These are phyloP conservation scores for Rhadinocentrus ornatus DNA, from an alignment of 2,797 vertebrate species.

Conservation along the genomic window DNA sequence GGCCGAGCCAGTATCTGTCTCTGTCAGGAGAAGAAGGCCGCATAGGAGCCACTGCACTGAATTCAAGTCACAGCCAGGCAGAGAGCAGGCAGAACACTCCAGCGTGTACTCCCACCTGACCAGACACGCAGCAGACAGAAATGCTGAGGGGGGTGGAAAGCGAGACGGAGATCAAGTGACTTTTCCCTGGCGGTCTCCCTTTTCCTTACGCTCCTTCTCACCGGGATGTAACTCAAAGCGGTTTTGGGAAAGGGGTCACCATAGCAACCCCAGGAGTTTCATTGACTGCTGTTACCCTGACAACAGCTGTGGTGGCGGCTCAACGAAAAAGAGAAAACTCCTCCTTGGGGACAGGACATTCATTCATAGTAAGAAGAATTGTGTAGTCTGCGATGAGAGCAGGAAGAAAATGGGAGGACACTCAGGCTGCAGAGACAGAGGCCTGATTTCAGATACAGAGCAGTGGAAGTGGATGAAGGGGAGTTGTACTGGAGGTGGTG, in stretches of 20 bases:
- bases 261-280: constrained; percentile 81
- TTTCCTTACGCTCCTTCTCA: constrained; percentile 66
- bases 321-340: constrained; percentile 76
- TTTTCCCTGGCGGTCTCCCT: constrained; percentile 73
- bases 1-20: constrained; percentile 70
- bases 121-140: constrained; percentile 59
- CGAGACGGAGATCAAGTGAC: constrained; percentile 33
- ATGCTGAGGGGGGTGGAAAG: constrained; percentile 40
- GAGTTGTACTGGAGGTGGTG: constrained; percentile 24
- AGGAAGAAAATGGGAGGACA: constrained; percentile 39
- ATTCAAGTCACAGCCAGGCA: constrained; percentile 58
- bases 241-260: constrained; percentile 80
- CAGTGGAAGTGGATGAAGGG: constrained; percentile 71
- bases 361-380: constrained; percentile 81
- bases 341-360: constrained; percentile 77
- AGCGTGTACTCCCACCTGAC: constrained; percentile 47
- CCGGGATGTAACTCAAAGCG: constrained; percentile 69
- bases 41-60: constrained; percentile 60
- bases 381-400: constrained; percentile 58
- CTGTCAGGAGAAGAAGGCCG: constrained; percentile 71
- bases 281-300: constrained; percentile 81
- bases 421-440: constrained; percentile 58
- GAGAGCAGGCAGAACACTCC: constrained; percentile 55
- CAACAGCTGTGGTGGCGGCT: constrained; percentile 78
- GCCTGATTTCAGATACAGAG: constrained; percentile 56